phyloP scores from a whole-genome alignment of 2,113 vertebrate genomes.

The Pionites leucogaster region DNA sequence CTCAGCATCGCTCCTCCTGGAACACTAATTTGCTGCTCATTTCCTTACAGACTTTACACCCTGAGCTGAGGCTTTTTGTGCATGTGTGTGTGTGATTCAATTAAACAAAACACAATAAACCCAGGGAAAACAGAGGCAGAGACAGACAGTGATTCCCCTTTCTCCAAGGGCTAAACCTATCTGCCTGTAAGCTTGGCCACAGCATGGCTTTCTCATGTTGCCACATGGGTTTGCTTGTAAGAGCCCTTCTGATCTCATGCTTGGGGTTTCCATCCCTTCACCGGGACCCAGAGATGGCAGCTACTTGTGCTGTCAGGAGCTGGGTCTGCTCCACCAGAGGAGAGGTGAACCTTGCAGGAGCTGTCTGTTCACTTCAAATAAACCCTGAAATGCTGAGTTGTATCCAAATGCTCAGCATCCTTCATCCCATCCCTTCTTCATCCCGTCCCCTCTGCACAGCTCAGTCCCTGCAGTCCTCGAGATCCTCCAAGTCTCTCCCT shows the following conservation, averaged over 20 bases:
- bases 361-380: not conserved
- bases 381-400: not conserved
- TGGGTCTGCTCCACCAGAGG: not conserved
- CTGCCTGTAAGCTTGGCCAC: not conserved
- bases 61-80: not conserved
- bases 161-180: slow-evolving; percentile 4
- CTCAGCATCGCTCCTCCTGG: not conserved
- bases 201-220: not conserved
- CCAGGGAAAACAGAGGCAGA: slow-evolving; percentile 20
- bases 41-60: not conserved
- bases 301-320: not conserved
- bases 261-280: not conserved
- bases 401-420: not conserved
- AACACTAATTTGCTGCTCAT: not conserved
- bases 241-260: not conserved
- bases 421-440: not conserved
- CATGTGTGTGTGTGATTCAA: slow-evolving; percentile 49
- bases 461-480: not conserved
- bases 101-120: slow-evolving; percentile 67
- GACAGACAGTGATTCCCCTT: slow-evolving; percentile 4
- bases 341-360: not conserved
- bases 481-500: not conserved
- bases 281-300: not conserved
- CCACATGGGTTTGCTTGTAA: not conserved
- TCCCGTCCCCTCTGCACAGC: not conserved